Conservation (phyloP, 2,888 invertebrate species). For the Nephrocerus scutellatus region DNA sequence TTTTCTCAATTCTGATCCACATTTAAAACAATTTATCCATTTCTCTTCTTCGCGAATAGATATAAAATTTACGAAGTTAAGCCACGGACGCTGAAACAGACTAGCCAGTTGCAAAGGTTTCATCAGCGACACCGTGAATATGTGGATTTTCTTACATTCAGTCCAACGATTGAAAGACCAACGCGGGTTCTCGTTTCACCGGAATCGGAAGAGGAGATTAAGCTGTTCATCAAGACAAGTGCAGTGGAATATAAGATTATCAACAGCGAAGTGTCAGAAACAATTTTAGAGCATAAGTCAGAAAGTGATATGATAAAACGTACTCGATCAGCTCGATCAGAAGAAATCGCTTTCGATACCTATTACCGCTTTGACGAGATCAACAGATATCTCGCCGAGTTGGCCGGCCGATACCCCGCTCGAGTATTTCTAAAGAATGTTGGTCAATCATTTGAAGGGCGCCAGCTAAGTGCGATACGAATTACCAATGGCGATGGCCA, state of each 20-base stretch:
- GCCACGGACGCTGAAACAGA: constrained; percentile 6
- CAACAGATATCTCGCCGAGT: constrained; percentile 46
- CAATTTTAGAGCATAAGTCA: constrained; percentile 22
- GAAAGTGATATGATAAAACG: no score
- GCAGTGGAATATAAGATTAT: constrained; percentile 21
- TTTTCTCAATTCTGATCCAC: no score
- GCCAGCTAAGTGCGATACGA: constrained; percentile 53
- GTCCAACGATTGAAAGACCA: constrained; percentile 22
- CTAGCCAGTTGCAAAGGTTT: constrained; percentile 19
- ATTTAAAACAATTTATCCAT: no score
- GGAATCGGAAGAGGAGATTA: constrained; percentile 26
- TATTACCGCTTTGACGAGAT: constrained; percentile 45
- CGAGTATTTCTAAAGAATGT: constrained; percentile 51
- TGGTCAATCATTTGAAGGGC: constrained; percentile 54
- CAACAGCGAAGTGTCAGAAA: constrained; percentile 26
- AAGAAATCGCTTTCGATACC: constrained; percentile 19
- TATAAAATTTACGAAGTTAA: constrained; percentile 33
- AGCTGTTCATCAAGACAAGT: constrained; percentile 18
- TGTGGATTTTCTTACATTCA: constrained; percentile 25
- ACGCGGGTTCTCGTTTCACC: constrained; percentile 32
- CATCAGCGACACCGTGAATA: constrained; percentile 23
- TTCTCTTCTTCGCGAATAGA: no score
- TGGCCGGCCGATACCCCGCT: constrained; percentile 48
- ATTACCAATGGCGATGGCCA: constrained; percentile 51
- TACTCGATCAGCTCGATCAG: no score